Conservation (phyloP, 2,113 vertebrate species). For the Gavialis gangeticus region DNA sequence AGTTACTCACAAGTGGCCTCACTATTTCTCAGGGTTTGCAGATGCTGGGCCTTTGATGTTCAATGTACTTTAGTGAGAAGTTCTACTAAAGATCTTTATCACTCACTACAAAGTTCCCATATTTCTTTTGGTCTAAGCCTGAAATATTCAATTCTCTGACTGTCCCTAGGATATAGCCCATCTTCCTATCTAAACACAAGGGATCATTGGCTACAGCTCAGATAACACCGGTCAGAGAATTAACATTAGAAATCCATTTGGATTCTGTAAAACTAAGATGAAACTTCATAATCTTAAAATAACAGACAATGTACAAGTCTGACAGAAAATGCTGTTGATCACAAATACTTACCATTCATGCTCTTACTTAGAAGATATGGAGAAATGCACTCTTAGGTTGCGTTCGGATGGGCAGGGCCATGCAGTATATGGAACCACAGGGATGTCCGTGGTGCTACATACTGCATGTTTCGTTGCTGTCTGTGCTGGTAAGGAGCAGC, state of each 20-base stretch:
- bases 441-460: too few relatives aligned
- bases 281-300: not conserved
- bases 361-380: not conserved
- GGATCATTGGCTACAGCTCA: too few relatives aligned
- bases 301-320: not conserved
- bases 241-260: not conserved
- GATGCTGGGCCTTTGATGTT: not conserved
- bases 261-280: not conserved
- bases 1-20: not conserved
- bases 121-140: not conserved
- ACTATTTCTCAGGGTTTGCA: not conserved
- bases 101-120: not conserved
- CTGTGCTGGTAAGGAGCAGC: too few relatives aligned
- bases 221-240: too few relatives aligned
- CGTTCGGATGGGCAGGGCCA: too few relatives aligned
- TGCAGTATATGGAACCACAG: not conserved
- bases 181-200: not conserved
- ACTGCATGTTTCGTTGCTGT: too few relatives aligned
- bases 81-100: not conserved
- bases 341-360: not conserved
- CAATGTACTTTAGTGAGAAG: not conserved
- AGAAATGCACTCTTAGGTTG: not conserved
- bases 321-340: not conserved
- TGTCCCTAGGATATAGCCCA: not conserved
- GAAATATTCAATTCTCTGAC: too few relatives aligned